Conservation (phyloP, 2,888 invertebrate genomes). For the Blera fallax region DNA sequence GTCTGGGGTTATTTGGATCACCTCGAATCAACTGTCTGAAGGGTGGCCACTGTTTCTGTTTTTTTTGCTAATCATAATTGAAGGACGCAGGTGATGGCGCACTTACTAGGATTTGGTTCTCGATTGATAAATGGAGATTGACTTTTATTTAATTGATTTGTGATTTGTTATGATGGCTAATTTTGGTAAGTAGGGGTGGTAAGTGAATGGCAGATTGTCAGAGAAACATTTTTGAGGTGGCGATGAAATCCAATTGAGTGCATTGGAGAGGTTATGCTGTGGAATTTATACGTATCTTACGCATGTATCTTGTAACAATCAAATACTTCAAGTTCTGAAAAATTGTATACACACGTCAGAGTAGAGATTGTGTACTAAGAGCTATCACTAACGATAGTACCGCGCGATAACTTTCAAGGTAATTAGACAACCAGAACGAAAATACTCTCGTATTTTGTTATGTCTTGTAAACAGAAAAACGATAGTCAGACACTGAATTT, state of each 20-base stretch:
- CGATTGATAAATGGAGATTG: slow-evolving; percentile 18
- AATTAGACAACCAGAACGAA: too few species aligned
- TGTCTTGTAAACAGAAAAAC: too few species aligned
- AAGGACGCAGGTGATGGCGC: slow-evolving; percentile 58
- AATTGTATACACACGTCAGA: too few species aligned
- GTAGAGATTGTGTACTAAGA: too few species aligned
- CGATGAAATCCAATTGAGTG: background rate
- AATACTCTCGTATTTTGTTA: too few species aligned
- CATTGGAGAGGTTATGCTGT: background rate
- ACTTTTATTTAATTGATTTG: slow-evolving; percentile 52
- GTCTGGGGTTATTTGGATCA: slow-evolving; percentile 61
- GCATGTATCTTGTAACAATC: too few species aligned
- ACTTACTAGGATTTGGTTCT: slow-evolving; percentile 29
- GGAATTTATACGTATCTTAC: too few species aligned
- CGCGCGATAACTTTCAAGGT: too few species aligned
- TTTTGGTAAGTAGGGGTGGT: slow-evolving; percentile 43
- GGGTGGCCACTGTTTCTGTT: background rate
- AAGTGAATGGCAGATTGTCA: background rate
- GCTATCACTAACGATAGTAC: too few species aligned
- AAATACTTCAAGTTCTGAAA: too few species aligned
- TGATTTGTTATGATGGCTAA: slow-evolving; percentile 38
- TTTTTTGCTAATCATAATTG: slow-evolving; percentile 31
- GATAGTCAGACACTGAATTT: too few species aligned
- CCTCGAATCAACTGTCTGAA: slow-evolving; percentile 51
- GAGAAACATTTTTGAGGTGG: background rate